Conservation (phyloP, 1,140 invertebrate species). For the Diprion similis region DNA sequence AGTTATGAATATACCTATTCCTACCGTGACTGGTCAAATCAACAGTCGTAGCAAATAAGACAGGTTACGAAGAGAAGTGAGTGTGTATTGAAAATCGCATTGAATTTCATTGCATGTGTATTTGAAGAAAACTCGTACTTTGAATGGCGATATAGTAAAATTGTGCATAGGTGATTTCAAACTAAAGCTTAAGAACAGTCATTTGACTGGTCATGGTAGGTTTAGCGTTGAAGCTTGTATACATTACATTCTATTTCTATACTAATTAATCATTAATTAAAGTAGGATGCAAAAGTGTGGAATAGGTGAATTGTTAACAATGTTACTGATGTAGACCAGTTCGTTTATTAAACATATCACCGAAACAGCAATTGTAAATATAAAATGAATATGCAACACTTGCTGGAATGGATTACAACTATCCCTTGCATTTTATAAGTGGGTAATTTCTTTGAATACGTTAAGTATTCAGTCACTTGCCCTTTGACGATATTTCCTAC, state of each 20-base stretch:
- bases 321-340: background rate
- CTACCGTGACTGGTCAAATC: too few species aligned
- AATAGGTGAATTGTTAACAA: background rate
- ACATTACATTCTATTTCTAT: background rate
- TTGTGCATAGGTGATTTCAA: too few species aligned
- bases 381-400: background rate
- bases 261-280: background rate
- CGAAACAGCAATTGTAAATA: background rate
- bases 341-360: constrained; percentile 8
- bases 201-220: too few species aligned
- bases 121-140: too few species aligned
- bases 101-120: too few species aligned
- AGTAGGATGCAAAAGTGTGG: background rate
- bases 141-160: too few species aligned
- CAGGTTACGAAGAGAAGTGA: too few species aligned
- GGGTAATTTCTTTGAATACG: background rate
- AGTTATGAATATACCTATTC: too few species aligned
- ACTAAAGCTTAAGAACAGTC: too few species aligned
- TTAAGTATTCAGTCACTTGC: too few species aligned
- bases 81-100: too few species aligned
- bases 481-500: background rate
- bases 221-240: background rate
- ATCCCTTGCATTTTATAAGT: background rate
- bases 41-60: too few species aligned
- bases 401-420: background rate